Percentiles rank a stretch among this genome's conserved stretches.
Evolutionary conservation across 2,113 vertebrate genomes (phyloP).

Genomic region (Astatotilapia flaviijosephi): DNA sequence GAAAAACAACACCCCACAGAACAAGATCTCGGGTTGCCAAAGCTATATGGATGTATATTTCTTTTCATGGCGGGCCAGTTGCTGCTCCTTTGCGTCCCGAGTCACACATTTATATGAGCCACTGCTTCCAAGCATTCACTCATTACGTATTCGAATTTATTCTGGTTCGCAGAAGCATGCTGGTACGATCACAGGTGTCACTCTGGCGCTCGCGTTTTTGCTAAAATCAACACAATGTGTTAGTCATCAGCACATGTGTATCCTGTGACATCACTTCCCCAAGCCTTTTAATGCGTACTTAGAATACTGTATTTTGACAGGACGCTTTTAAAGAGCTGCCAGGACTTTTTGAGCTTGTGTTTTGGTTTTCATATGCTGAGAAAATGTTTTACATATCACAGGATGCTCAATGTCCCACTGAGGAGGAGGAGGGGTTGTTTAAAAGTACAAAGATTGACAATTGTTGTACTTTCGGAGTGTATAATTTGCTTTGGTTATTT

Average conservation of each 20-base stretch:
- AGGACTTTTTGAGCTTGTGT: conserved; percentile 36
- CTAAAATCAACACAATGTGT: conserved; percentile 47
- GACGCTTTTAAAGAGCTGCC: conserved; percentile 44
- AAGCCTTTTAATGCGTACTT: conserved; percentile 37
- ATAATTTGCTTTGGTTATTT: background rate
- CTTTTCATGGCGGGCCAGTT: background rate
- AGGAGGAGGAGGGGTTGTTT: background rate
- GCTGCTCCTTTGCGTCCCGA: background rate
- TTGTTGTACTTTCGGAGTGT: background rate
- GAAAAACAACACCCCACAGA: background rate
- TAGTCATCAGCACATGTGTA: conserved; percentile 55
- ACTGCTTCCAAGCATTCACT: background rate
- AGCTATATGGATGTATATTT: background rate
- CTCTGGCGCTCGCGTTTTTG: conserved; percentile 4
- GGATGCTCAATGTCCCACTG: conserved; percentile 20
- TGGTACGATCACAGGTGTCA: conserved; percentile 42
- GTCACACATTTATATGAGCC: background rate
- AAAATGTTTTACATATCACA: conserved; percentile 56
- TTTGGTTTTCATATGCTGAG: conserved; percentile 39
- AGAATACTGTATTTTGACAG: conserved; percentile 51
- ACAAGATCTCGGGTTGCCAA: background rate
- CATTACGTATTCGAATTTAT: conserved; percentile 35
- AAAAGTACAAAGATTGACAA: background rate
- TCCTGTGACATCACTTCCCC: conserved; percentile 61
- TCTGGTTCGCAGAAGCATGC: conserved; percentile 4